Percentiles rank a stretch among this genome's conserved stretches.
Evolutionary conservation across 1,140 invertebrate species (phyloP).

Genomic region (Drosophila lacertosa): DNA sequence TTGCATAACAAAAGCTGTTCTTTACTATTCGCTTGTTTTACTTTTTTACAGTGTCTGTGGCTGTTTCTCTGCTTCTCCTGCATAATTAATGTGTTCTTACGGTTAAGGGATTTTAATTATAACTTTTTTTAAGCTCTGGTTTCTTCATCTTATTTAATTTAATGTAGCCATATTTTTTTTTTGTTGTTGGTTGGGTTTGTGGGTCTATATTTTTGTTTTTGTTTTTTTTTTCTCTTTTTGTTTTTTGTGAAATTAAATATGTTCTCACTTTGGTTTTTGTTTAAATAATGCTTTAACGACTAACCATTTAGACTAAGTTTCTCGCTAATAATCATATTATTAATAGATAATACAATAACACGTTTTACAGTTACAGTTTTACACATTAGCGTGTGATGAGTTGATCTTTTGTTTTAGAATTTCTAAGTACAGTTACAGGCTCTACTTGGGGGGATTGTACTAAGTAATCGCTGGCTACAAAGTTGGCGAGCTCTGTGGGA

Average conservation of each 20-base stretch:
- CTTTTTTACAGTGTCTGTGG: conserved; percentile 69
- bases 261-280: conserved; percentile 42
- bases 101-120: conserved; percentile 57
- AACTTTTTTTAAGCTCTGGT: conserved; percentile 65
- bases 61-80: conserved; percentile 47
- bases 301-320: conserved; percentile 71
- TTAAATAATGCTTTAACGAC: conserved; percentile 63
- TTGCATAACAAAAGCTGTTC: conserved; percentile 66
- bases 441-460: conserved; percentile 54
- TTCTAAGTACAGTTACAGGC: conserved; percentile 45
- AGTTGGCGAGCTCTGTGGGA: conserved; percentile 19
- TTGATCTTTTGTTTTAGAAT: conserved; percentile 31
- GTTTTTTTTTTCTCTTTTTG: conserved; percentile 17
- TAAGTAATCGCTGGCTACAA: conserved; percentile 22
- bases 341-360: conserved; percentile 76
- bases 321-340: conserved; percentile 62
- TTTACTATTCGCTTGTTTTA: conserved; percentile 57
- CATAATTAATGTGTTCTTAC: conserved; percentile 39
- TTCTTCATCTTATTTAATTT: conserved; percentile 67
- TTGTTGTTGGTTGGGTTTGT: conserved; percentile 44
- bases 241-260: conserved; percentile 58
- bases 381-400: conserved; percentile 54
- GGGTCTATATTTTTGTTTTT: conserved; percentile 44
- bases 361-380: conserved; percentile 71
- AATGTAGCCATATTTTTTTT: conserved; percentile 68